These are phyloP conservation scores for Strigamia crassipes DNA, from an alignment of 2,888 invertebrate genomes.

Conservation along the genomic window DNA sequence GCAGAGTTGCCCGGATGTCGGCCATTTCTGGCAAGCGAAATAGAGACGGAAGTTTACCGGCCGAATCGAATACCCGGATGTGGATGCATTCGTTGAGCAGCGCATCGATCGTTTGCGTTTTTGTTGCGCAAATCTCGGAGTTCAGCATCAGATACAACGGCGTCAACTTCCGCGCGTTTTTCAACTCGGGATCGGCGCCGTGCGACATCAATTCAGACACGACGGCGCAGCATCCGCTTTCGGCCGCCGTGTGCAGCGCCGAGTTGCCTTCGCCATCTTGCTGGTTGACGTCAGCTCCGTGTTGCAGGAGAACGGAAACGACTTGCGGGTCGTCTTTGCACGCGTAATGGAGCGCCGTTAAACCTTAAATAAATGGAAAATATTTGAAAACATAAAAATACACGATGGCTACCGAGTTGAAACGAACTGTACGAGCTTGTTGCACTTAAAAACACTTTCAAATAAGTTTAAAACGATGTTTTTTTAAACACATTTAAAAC, in stretches of 20 bases:
- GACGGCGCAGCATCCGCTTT: neutral
- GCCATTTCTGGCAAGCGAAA: neutral
- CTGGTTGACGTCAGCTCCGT: constrained; percentile 19
- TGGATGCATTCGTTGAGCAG: constrained; percentile 18
- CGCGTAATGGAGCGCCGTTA: constrained; percentile 29
- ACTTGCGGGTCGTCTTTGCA: constrained; percentile 22
- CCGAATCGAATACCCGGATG: neutral
- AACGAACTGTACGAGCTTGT: too few species aligned
- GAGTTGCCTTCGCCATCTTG: constrained; percentile 13
- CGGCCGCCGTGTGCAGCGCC: constrained; percentile 12
- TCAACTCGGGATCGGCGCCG: constrained; percentile 10
- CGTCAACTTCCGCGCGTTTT: neutral
- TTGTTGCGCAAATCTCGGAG: neutral
- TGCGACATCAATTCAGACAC: neutral
- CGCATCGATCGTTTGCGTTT: neutral
- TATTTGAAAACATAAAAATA: too few species aligned
- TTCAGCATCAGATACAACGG: neutral
- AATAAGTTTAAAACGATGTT: too few species aligned
- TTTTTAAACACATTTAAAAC: too few species aligned
- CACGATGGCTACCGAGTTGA: too few species aligned
- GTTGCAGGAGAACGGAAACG: neutral
- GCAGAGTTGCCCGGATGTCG: neutral
- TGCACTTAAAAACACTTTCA: too few species aligned
- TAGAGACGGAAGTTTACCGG: neutral
- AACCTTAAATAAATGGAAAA: too few species aligned